Evolutionary conservation across 2,797 vertebrate genomes (phyloP).

Genomic region (Chrysocyon brachyurus): DNA sequence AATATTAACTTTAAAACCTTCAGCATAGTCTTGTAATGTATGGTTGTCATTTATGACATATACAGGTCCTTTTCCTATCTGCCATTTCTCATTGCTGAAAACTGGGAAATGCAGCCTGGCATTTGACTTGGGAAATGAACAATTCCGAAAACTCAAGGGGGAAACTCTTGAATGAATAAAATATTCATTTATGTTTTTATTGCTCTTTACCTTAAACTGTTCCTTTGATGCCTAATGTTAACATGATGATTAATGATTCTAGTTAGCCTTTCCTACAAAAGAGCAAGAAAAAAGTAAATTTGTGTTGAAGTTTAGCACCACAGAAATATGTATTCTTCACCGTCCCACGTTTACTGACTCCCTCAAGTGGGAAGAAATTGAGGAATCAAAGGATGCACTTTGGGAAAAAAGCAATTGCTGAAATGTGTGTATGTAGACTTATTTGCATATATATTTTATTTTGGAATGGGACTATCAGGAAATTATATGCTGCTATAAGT

Average conservation of each 20-base stretch:
- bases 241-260: background rate
- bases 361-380: background rate
- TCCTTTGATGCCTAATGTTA: background rate
- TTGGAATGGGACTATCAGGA: background rate
- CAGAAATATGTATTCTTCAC: background rate
- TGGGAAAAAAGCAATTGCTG: background rate
- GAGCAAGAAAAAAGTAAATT: conserved; percentile 35
- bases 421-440: too few species aligned
- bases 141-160: conserved; percentile 56
- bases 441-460: background rate
- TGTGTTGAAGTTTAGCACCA: background rate
- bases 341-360: background rate
- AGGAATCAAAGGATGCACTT: background rate
- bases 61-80: conserved; percentile 58
- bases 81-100: conserved; percentile 18
- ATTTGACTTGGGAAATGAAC: conserved; percentile 63
- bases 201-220: conserved; percentile 29
- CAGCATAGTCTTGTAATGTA: background rate
- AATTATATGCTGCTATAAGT: background rate
- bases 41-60: conserved; percentile 56
- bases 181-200: conserved; percentile 64
- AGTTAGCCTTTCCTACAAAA: conserved; percentile 29
- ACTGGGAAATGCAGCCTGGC: conserved; percentile 16
- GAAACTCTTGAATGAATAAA: background rate
- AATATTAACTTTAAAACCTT: conserved; percentile 26